A percentile compares a stretch with the other conserved stretches of the same genome.
phyloP scores from a whole-genome alignment of 2,797 vertebrate species.

The Schizopygopsis pylzovi region DNA sequence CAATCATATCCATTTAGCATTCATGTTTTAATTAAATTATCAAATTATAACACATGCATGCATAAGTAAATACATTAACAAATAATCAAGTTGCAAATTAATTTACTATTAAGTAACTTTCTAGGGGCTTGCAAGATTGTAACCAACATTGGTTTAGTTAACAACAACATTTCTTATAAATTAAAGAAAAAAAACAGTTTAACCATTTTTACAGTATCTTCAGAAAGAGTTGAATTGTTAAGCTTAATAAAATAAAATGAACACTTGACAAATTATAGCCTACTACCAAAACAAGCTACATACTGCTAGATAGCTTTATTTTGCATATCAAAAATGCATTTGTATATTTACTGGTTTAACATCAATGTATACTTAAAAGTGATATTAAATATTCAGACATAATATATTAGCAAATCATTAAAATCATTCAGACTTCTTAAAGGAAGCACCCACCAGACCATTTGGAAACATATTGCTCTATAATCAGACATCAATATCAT shows the following conservation, averaged over 20 bases:
- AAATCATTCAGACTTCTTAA: neutral
- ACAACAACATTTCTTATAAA: neutral
- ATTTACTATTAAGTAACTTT: neutral
- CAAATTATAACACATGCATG: neutral
- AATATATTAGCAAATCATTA: too few species aligned
- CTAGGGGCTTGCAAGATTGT: neutral
- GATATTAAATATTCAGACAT: too few species aligned
- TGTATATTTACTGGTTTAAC: neutral
- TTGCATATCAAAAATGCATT: too few species aligned
- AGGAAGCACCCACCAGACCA: neutral
- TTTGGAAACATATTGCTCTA: slow-evolving; percentile 68
- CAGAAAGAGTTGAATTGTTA: neutral
- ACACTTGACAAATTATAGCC: neutral
- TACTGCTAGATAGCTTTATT: neutral
- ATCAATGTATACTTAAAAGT: neutral
- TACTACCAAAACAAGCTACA: neutral
- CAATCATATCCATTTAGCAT: too few species aligned
- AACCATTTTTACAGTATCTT: too few species aligned
- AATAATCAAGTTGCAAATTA: neutral
- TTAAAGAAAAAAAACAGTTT: too few species aligned
- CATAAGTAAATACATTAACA: neutral
- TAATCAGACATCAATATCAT: slow-evolving; percentile 65
- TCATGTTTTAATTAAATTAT: too few species aligned
- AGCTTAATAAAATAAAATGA: neutral
- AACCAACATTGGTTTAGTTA: neutral